phyloP scores from a whole-genome alignment of 2,113 vertebrate genomes.

The Sander vitreus region DNA sequence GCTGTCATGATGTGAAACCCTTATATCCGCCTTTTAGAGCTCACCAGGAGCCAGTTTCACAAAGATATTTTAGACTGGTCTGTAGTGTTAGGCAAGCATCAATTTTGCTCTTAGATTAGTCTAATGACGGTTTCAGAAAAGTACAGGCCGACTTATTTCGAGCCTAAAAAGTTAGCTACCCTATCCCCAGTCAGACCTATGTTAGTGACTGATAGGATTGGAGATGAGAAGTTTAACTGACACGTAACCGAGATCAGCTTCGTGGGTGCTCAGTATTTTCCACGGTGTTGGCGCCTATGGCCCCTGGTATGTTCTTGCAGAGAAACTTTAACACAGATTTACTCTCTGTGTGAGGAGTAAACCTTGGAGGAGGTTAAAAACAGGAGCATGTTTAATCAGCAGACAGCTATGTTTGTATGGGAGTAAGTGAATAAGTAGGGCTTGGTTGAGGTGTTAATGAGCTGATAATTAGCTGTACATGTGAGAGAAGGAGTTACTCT shows the following conservation, averaged over 20 bases:
- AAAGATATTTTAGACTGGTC: neutral
- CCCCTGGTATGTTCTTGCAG: neutral
- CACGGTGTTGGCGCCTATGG: too few species aligned
- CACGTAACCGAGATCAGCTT: too few species aligned
- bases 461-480: constrained; percentile 65
- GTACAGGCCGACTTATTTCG: neutral
- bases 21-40: neutral
- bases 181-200: neutral
- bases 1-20: neutral
- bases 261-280: too few species aligned
- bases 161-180: neutral
- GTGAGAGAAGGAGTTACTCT: constrained; percentile 40
- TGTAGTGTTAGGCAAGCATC: neutral
- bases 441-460: constrained; percentile 66
- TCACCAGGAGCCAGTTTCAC: neutral
- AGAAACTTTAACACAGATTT: constrained; percentile 5
- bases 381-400: constrained; percentile 24
- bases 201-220: neutral
- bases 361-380: neutral
- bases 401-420: constrained; percentile 37
- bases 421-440: constrained; percentile 49
- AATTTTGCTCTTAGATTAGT: neutral
- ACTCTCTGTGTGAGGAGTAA: neutral
- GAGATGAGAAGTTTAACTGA: too few species aligned
- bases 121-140: neutral